Evolutionary conservation across 2,888 invertebrate genomes (phyloP), one percentile per base, ranked within the genome.

Genomic region (Stenoptilia bipunctidactyla): DNA sequence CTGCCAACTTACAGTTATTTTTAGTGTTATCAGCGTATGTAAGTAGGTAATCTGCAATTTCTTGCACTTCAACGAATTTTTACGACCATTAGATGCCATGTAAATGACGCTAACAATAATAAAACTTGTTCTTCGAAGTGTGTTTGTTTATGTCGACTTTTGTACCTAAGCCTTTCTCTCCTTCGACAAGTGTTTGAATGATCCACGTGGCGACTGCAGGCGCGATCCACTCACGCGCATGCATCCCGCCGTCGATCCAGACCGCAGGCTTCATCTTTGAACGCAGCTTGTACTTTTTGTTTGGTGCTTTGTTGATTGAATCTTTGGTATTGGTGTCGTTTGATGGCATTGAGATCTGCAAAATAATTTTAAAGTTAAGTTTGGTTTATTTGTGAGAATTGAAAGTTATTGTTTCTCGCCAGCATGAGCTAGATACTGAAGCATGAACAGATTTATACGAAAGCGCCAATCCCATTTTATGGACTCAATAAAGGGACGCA

Each of bases 201-300:
- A 91, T 89, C 87, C 90, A 92, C 13, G 90, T 89, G 33, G 90
- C 88, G 0, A 90, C 89, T 0, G 93, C 92, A 0, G 92, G 90
- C 1, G 91, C 87, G 50, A 93, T 91, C 93, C 93, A 93, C 69
- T 93, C 93, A 51, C 89, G 67, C 1, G 90, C 91, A 55, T 92
- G 91, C 44, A 87, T 79, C 0, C 94, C 93, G 8, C 90, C 93
- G 56, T 94, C 94, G 25, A 95, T 85, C 88, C 94, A 94, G 33
- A 94, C 88, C 0, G 89, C 90, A 2, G 91, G 90, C 48, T 92
- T 92, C 52, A 80, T 68, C 38, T 63, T 66, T 2, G 84, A 80
- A 1, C 67, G 68, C 38, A 85, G 51, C 45, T 75, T 79, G 59
- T 84, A 85, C 41, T 84, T 80, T 51, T 86, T 87, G 42, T 72